Evolutionary conservation across 2,113 vertebrate species (phyloP), one percentile per base, ranked within the genome.

Genomic region (Benitochromis conjunctus): DNA sequence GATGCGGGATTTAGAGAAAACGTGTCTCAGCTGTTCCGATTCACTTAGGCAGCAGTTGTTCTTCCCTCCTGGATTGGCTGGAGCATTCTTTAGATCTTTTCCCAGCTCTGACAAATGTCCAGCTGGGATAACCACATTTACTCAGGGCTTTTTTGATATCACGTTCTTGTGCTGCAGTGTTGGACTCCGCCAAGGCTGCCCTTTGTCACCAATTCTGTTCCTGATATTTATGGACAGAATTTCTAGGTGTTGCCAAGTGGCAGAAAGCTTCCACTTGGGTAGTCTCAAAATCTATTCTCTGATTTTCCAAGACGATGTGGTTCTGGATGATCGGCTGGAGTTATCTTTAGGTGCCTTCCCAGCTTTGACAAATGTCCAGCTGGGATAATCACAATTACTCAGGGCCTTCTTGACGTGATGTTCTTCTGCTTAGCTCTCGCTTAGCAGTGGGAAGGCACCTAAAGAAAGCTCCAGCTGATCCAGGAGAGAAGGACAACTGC

Each of bases 1-100:
- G 0, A 54, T 5, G 0, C 19, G 24, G 0, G 24, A 24, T 56
- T 13, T 24, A 56, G 55, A 56, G 0, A 56, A 56, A 26, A 56
- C 26, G 11, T 56, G 55, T 26, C 55, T 56, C 21, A 11, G 13
- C 21, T 24, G 21, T 56, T 56, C 55, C 24, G 55, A 56, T 56
- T 24, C 54, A 56, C 6, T 56, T 0, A 26, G 54, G 54, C 21
- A 56, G 54, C 54, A 56, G 54, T 55, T 21, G 53, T 55, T n/a
- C 53, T 55, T 55, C 53, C 21, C 53, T 6, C 21, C 9, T 55
- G 53, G 53, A 55, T n/a, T 3, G n/a, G 53, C n/a, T 55, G n/a
- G 9, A 55, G 53, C n/a, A 21, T 55, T 5, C 53, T 21, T 55
- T 6, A 55, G 53, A n/a, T 55, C 9, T 21, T 55, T 55, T 48